Conservation (phyloP, 2,888 invertebrate genomes). For the Mycalesis mineus region DNA sequence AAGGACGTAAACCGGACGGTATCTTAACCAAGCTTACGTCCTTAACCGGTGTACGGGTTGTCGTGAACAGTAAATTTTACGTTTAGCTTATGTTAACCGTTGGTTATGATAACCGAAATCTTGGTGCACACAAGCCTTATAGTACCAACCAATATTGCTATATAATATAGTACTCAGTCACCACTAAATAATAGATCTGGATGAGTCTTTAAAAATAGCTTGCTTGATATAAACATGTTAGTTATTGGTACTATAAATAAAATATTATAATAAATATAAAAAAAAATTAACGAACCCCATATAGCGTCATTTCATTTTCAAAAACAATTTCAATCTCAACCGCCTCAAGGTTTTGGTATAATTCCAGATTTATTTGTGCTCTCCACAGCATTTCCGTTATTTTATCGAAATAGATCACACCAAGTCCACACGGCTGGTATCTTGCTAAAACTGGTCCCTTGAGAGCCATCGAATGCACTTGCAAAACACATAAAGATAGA, state of each 20-base stretch:
- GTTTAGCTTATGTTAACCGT: no score
- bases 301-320: slow-evolving; percentile 44
- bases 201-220: no score
- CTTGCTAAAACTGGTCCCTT: slow-evolving; percentile 52
- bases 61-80: no score
- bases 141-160: no score
- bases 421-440: slow-evolving; percentile 64
- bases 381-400: slow-evolving; percentile 47
- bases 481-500: slow-evolving; percentile 30
- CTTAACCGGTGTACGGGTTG: no score
- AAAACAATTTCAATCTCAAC: slow-evolving; percentile 50
- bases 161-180: no score
- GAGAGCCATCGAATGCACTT: slow-evolving; percentile 49
- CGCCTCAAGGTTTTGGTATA: slow-evolving; percentile 44
- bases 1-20: no score
- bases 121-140: no score
- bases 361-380: slow-evolving; percentile 50
- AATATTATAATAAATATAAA: neutral
- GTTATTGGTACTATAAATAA: neutral
- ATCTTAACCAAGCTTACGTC: no score
- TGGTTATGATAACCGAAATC: no score
- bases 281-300: slow-evolving; percentile 45
- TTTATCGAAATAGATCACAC: slow-evolving; percentile 59
- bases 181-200: no score
- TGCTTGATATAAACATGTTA: no score